Base-by-base conservation (phyloP, 1,140 invertebrate species). In the Dinothrombium tinctorium region DNA sequence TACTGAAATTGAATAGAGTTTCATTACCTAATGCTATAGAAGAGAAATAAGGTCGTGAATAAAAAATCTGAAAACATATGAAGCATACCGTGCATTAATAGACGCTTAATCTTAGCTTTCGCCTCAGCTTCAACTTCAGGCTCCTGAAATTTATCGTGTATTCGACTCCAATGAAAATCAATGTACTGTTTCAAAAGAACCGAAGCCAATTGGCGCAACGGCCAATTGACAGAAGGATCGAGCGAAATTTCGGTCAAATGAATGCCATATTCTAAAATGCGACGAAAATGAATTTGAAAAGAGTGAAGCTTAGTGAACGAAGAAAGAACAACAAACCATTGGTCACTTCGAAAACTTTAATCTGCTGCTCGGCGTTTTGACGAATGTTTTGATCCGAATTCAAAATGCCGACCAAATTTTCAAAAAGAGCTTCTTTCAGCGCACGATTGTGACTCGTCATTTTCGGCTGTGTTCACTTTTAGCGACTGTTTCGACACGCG, bases 141-240 rank as follows among this genome's bases (percentile, higher is more conserved):
- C 6, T 61, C 51, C 22, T 63, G 54, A 51, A 69, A 74, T 49
- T 71, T 72, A 28, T 74, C 69, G 9, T 65, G 59, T 19, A 60
- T 38, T 28, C 61, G 51, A 44, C 55, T 63, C 76, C 76, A 80
- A 54, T 78, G 76, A 28, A 59, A 63, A 50, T 76, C 71, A 17
- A 78, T 71, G 60, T 78, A 79, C 43, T 76, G 73, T 38, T 73
- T 74, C 11, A 80, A 57, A 37, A 80, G 57, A 15, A 79, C 69
- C 15, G 72, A 74, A 0, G 76, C 68, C 41, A 80, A 57, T 53
- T 79, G 75, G 40, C 76, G 60, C 31, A 73, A 61, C 12, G 72
- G 57, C 29, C 72, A 54, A 37, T 61, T 61, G n/a, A 69, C 66
- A 49, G 65, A 62, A n/a, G 64, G 58, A 54, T 77, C 71, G 20